Base-by-base conservation (phyloP, 2,888 invertebrate genomes). In the Caenorhabditis sp. region DNA sequence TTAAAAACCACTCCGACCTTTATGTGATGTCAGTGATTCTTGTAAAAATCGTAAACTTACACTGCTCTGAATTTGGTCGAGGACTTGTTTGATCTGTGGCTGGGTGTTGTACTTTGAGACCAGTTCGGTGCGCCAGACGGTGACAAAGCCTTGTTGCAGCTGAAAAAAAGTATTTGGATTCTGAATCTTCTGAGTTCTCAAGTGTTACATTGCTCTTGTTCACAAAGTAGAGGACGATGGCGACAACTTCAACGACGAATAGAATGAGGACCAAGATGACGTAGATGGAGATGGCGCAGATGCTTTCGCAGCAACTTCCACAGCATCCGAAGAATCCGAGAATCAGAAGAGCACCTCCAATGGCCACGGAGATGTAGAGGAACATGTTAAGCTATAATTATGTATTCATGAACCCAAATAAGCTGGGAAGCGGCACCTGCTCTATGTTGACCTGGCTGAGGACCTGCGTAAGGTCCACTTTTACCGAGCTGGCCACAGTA, bases 251-350 rank as follows among this genome's bases (percentile, higher is more conserved):
- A n/a, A 84, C 37, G n/a, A 83, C 76, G 68, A 87, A 86, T 37
- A 88, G 83, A 9, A 85, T 58, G 37, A 83, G 58, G 15, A 88
- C 85, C 24, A 88, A 65, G 15, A 84, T 2, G 85, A 87, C 88
- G 80, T 88, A 88, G 26, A 87, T 47, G 55, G 82, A 85, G 18
- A 89, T 81, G 8, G 84, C 79, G 55, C 88, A 87, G 40, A 83
- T 22, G 53, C 80, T 84, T 37, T 89, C 88, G 55, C 85, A 84
- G 58, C 82, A 84, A 58, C 88, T 88, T 65, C 89, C 89, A 56
- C 88, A 88, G 67, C 88, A 89, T 20, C 89, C 89, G 26, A 88
- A 77, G 77, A 88, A 88, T 37, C 88, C 88, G n/a, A 87, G 82
- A 51, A 88, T 58, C 24, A 88, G 80, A 44, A 89, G 61, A n/a